These are phyloP conservation scores for Aselliscus stoliczkanus DNA, from an alignment of 2,797 vertebrate genomes.

Conservation along the genomic window DNA sequence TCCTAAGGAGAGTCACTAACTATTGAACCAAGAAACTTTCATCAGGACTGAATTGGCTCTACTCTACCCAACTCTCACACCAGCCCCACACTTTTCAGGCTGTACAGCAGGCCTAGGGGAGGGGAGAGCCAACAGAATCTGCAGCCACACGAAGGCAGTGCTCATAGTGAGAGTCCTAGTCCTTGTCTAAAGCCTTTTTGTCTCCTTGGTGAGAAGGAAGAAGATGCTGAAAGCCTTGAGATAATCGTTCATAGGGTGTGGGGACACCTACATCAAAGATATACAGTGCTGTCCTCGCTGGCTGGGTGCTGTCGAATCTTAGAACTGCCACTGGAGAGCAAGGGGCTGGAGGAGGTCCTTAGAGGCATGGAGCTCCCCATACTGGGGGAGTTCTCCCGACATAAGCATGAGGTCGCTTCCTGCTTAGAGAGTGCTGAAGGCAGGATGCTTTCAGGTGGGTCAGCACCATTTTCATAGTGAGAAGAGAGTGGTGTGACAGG, in stretches of 20 bases:
- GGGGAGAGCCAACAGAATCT: fast-evolving
- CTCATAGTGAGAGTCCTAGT: neutral
- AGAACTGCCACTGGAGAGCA: neutral
- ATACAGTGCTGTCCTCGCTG: fast-evolving
- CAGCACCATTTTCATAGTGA: neutral
- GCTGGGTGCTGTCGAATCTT: neutral
- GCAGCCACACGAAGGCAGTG: fast-evolving
- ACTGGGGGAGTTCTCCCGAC: neutral
- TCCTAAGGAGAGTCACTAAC: neutral
- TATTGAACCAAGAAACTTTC: neutral
- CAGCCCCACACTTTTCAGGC: neutral
- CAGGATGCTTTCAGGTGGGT: neutral
- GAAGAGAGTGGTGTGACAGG: neutral
- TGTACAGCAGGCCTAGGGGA: neutral
- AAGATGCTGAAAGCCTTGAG: neutral
- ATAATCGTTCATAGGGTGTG: neutral
- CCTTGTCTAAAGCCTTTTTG: neutral
- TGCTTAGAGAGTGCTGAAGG: neutral
- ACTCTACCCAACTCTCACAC: neutral
- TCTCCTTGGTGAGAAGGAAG: neutral
- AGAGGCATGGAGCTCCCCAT: neutral
- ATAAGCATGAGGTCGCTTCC: neutral
- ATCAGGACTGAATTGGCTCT: neutral
- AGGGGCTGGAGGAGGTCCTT: neutral
- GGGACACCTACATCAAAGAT: neutral